Evolutionary conservation across 1,140 invertebrate genomes (phyloP), one percentile per base, ranked within the genome.

Genomic region (Drosophila nigrodunni): DNA sequence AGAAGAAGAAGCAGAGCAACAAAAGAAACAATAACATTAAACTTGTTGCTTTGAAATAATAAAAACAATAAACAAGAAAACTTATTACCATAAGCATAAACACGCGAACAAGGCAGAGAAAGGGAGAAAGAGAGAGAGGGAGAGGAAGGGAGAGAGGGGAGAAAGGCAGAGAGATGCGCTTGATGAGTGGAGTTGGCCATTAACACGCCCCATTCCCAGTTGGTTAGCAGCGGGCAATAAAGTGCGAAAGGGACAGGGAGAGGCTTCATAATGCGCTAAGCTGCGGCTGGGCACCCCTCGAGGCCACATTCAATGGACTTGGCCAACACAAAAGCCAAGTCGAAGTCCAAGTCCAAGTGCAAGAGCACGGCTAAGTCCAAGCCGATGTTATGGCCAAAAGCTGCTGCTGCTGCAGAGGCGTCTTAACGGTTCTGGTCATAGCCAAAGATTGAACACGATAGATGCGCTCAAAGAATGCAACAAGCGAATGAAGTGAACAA

Each of bases 31-130:
- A 73, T 11, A 74, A 47, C 58, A 74, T 70, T 49, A 71, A 43
- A 30, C 44, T 35, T 39, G 30, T 64, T 62, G 69, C 68, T 72
- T 72, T 64, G 69, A 70, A 74, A 66, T 74, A 80, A 80, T 74
- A 77, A 77, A 83, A 88, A 88, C 74, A 80, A 88, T 80, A 83
- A 87, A 78, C 74, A 83, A 76, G 55, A 73, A 75, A 89, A 89
- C 74, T 89, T 78, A 89, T 89, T 89, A 89, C 74, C 85, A 88
- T 88, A 88, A 83, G 75, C 76, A 87, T 82, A 79, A 87, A 86
- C 85, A 83, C 74, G 80, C 80, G 78, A 55, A 41, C 77, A 55
- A 59, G 41, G 15, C 15, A 2, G n/a, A 41, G 9, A 50, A 41
- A 64, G 7, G 50, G 37, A 15, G 10, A 59, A 39, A 10, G 18